Conservation (phyloP, 2,113 vertebrate genomes). For the Irena cyanogastra region DNA sequence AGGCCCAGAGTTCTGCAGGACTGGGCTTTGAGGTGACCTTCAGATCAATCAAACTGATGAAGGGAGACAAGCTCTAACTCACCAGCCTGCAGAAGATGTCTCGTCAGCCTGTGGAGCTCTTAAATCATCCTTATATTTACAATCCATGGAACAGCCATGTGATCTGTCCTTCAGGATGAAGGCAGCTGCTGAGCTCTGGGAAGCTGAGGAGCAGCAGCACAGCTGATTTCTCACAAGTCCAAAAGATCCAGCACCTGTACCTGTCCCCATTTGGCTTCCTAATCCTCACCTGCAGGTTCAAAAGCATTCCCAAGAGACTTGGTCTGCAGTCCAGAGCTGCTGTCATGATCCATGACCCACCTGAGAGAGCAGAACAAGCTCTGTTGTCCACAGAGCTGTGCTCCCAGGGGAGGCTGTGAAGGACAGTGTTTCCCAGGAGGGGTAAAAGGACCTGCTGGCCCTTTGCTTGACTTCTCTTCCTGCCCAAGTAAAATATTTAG, state of each 20-base stretch:
- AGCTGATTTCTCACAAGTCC: not conserved
- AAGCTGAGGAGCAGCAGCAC: not conserved
- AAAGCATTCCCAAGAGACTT: not conserved
- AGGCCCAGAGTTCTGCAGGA: not conserved
- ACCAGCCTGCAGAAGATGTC: not conserved
- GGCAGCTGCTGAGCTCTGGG: not conserved
- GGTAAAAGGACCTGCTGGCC: not conserved
- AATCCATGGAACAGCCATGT: not conserved
- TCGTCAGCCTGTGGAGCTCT: not conserved
- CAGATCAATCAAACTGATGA: not conserved
- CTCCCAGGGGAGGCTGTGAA: not conserved
- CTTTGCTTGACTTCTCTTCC: not conserved
- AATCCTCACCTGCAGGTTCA: not conserved
- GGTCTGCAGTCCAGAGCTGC: not conserved
- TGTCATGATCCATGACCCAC: not conserved
- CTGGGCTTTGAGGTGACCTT: not conserved
- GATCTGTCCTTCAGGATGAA: not conserved
- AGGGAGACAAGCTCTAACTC: not conserved
- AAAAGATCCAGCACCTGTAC: not conserved
- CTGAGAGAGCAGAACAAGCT: not conserved
- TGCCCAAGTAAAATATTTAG: not conserved
- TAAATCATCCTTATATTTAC: not conserved
- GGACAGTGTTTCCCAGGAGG: not conserved
- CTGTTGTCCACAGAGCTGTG: not conserved
- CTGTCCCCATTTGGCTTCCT: not conserved